These are phyloP conservation scores for Kuschelorhynchus macadamiae DNA, from an alignment of 2,888 invertebrate species.

Conservation along the genomic window DNA sequence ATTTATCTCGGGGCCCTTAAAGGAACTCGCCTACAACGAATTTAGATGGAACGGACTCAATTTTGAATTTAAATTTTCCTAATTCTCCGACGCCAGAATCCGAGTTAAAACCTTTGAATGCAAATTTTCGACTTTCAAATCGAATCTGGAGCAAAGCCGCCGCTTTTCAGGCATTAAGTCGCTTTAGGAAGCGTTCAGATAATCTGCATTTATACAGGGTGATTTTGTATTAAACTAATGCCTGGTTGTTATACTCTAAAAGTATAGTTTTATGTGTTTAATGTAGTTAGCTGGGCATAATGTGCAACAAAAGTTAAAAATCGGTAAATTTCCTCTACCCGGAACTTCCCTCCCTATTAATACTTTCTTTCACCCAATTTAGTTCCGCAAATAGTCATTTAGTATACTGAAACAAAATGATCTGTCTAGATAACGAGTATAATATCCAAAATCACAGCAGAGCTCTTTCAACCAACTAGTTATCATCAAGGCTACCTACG, in stretches of 20 bases:
- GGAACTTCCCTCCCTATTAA: too few species aligned
- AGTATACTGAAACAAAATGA: not conserved
- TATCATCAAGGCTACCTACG: too few species aligned
- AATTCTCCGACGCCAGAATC: constrained; percentile 18
- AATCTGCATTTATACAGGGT: constrained; percentile 28
- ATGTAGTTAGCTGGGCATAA: too few species aligned
- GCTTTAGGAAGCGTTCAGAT: constrained; percentile 29
- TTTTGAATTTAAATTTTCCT: not conserved
- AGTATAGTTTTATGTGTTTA: too few species aligned
- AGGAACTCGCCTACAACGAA: not conserved
- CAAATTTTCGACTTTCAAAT: constrained; percentile 46
- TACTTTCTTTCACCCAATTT: too few species aligned
- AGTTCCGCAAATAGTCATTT: too few species aligned
- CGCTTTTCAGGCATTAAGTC: constrained; percentile 38
- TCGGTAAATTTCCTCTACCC: too few species aligned
- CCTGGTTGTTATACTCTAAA: too few species aligned
- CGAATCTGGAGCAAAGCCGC: constrained; percentile 42
- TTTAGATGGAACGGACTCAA: not conserved
- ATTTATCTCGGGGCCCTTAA: not conserved
- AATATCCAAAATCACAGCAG: too few species aligned
- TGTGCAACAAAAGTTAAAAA: too few species aligned
- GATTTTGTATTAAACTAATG: not conserved
- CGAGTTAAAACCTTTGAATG: constrained; percentile 36
- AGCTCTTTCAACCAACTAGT: too few species aligned
- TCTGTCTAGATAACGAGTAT: not conserved